Conservation (phyloP, 92 coral and sea anemone genomes). For the Hydrozoanthus gracilis region DNA sequence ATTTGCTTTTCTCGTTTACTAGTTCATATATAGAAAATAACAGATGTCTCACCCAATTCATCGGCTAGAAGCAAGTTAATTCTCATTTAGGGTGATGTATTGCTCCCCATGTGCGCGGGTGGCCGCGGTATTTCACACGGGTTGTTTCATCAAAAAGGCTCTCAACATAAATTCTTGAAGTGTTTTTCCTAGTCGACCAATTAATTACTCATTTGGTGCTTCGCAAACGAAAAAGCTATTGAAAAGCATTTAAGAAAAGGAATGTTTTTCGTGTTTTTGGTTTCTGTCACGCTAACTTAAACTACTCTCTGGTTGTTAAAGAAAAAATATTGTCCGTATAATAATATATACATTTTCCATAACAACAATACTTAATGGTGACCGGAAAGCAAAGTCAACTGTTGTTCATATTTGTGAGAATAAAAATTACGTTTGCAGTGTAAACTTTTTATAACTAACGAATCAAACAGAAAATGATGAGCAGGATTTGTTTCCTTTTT, state of each 20-base stretch:
- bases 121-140: background rate
- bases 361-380: too few relatives aligned
- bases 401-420: too few relatives aligned
- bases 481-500: too few relatives aligned
- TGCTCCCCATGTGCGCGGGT: background rate
- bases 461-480: too few relatives aligned
- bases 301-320: too few relatives aligned
- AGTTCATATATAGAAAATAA: background rate
- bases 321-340: background rate
- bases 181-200: background rate
- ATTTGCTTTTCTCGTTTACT: constrained; percentile 26
- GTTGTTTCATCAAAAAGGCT: background rate
- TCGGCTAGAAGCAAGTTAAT: background rate
- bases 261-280: background rate
- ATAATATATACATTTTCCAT: too few relatives aligned
- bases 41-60: background rate
- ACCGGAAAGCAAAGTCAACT: too few relatives aligned
- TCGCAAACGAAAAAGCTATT: background rate
- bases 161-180: background rate
- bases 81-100: background rate
- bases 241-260: constrained; percentile 8
- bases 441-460: too few relatives aligned
- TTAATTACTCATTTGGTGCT: background rate
- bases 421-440: too few relatives aligned
- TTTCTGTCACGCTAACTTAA: background rate